A percentile compares a stretch with the other conserved stretches of the same genome.
Evolutionary conservation across 2,113 vertebrate species (phyloP).

Genomic region (Hassar affinis): DNA sequence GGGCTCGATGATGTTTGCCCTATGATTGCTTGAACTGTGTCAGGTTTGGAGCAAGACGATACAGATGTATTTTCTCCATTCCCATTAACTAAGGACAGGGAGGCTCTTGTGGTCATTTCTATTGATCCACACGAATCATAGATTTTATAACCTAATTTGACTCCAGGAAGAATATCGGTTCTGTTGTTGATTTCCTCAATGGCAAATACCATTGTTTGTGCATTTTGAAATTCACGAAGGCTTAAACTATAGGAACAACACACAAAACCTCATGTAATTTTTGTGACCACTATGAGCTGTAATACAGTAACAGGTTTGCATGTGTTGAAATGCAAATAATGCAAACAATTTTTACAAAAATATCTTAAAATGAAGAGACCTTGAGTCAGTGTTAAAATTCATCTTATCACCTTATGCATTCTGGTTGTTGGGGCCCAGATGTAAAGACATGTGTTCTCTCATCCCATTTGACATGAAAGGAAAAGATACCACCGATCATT

Average conservation of each 20-base stretch:
- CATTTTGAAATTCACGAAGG: constrained; percentile 59
- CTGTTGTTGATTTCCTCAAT: constrained; percentile 64
- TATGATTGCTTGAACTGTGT: constrained; percentile 58
- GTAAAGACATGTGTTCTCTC: constrained; percentile 45
- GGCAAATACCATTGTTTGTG: constrained; percentile 62
- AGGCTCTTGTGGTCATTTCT: constrained; percentile 56
- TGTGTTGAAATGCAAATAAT: not conserved
- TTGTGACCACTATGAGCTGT: not conserved
- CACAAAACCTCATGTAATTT: not conserved
- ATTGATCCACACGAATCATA: constrained; percentile 59
- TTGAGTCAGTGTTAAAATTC: not conserved
- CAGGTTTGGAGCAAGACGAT: constrained; percentile 45
- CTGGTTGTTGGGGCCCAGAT: constrained; percentile 44
- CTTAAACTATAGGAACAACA: constrained; percentile 51
- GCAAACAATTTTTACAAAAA: not conserved
- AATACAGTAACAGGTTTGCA: not conserved
- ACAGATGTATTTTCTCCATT: constrained; percentile 8
- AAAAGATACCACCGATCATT: constrained; percentile 59
- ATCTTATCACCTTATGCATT: constrained; percentile 53
- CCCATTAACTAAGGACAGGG: constrained; percentile 56
- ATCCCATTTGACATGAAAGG: constrained; percentile 55
- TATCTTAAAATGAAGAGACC: not conserved
- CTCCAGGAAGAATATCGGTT: constrained; percentile 53
- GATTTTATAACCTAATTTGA: constrained; percentile 58
- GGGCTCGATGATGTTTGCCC: constrained; percentile 60